These are phyloP conservation scores for Microchrysa polita DNA, from an alignment of 2,888 invertebrate genomes.

Conservation along the genomic window DNA sequence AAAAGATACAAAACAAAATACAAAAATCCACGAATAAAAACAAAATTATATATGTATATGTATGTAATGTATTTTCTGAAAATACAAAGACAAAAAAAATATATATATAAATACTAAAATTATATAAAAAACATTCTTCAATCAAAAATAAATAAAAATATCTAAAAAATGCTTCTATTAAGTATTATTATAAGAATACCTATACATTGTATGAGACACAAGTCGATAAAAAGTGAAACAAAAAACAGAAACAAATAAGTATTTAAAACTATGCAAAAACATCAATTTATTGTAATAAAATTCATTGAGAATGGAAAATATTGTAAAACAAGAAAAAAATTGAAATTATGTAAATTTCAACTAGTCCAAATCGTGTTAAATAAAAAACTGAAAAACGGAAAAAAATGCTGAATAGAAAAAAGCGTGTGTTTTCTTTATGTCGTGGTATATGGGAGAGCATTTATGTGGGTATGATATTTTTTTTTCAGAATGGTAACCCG, in stretches of 20 bases:
- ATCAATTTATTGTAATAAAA: conserved; percentile 33
- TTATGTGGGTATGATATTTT: too few species aligned
- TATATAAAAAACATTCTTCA: not conserved
- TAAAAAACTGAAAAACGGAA: conserved; percentile 35
- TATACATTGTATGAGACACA: not conserved
- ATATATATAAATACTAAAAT: too few species aligned
- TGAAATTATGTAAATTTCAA: conserved; percentile 51
- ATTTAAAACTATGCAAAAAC: conserved; percentile 2
- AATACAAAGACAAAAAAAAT: conserved; percentile 20
- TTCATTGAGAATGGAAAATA: conserved; percentile 45
- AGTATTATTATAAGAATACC: conserved; percentile 25
- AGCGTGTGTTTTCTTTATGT: conserved; percentile 10
- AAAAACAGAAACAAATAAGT: conserved; percentile 19
- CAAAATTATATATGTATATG: not conserved
- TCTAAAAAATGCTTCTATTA: conserved; percentile 35
- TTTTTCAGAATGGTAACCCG: too few species aligned
- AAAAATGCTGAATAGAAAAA: conserved; percentile 32
- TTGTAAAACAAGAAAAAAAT: conserved; percentile 44
- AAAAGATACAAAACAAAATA: conserved; percentile 9
- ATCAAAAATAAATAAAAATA: not conserved
- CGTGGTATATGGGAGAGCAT: too few species aligned
- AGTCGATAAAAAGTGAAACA: conserved; percentile 10
- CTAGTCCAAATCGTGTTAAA: conserved; percentile 52
- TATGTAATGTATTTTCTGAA: conserved; percentile 36
- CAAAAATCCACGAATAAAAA: conserved; percentile 5